Base-by-base conservation (phyloP, 2,797 vertebrate species). In the Spinibarbus caldwelli region DNA sequence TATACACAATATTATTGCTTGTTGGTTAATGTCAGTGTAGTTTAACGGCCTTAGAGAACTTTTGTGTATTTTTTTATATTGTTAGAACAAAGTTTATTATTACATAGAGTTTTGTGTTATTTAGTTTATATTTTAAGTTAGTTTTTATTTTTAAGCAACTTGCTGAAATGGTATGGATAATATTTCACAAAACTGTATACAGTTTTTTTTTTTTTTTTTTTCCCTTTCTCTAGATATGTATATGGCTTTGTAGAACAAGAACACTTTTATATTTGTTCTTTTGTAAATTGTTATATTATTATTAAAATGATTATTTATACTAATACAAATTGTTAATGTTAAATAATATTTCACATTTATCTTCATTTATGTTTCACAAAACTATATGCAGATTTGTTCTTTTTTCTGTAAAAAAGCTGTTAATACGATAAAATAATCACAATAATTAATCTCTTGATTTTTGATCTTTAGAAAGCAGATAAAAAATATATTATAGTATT, bases 1-100 rank as follows among this genome's bases (percentile, higher is more conserved):
- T 77, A 43, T 79, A 47, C 73, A 45, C 64, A 38, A 47, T 41
- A 82, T 71, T 47, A 71, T 72, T 49, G 19, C 45, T 1, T 14
- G 82, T 86, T 84, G 38, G 49, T 67, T 80, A 31, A 75, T 64
- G 9, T 29, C 36, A 31, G 80, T 43, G 36, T 1, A 5, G 41
- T 73, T 73, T 2, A 26, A 21, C 1, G 2, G 14, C 9, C 34
- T 31, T 3, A 66, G 34, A 82, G 26, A 7, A 2, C 52, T 59
- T 26, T 21, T 4, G 12, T 45, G 12, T 45, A 45, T 47, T 5
- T 72, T 49, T 54, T 54, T 54, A 54, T 23, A 54, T 23, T 54
- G 23, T 23, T 9, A 52, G 19, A 52, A 21, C 7, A 52, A 52
- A 17, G 5, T 47, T 21, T 52, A 52, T 52, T 67, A 62, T 62